phyloP scores from a whole-genome alignment of 2,113 vertebrate genomes.

The Ptyas mucosa region DNA sequence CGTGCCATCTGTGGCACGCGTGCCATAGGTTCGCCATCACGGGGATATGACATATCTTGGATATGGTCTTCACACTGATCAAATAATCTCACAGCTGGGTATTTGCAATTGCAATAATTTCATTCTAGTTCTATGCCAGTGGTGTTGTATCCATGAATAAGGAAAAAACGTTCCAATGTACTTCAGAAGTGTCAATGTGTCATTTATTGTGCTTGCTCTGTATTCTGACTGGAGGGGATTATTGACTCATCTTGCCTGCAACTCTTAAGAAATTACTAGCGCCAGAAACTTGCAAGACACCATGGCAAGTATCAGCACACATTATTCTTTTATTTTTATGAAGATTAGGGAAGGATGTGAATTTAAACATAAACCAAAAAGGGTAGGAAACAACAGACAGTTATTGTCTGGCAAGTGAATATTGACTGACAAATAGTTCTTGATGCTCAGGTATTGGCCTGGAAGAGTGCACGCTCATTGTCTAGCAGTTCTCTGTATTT shows the following conservation, averaged over 20 bases:
- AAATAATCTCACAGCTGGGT: neutral
- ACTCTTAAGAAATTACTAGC: neutral
- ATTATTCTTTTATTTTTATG: neutral
- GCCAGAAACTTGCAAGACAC: neutral
- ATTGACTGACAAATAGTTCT: neutral
- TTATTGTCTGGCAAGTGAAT: neutral
- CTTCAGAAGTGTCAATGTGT: neutral
- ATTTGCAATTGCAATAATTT: neutral
- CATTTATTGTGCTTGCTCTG: neutral
- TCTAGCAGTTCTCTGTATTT: neutral
- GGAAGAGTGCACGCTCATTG: neutral
- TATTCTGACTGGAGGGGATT: neutral
- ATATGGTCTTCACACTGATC: neutral
- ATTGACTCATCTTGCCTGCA: neutral
- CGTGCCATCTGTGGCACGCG: no score
- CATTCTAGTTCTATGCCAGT: neutral
- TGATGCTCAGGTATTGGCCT: neutral
- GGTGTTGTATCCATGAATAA: neutral
- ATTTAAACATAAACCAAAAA: neutral
- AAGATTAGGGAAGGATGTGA: neutral
- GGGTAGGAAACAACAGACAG: neutral
- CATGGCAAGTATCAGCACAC: neutral
- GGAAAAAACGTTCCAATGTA: neutral
- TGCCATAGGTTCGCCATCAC: no score
- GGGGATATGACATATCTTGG: no score